Conservation (phyloP, 1,140 invertebrate species). For the Coelopa frigida region DNA sequence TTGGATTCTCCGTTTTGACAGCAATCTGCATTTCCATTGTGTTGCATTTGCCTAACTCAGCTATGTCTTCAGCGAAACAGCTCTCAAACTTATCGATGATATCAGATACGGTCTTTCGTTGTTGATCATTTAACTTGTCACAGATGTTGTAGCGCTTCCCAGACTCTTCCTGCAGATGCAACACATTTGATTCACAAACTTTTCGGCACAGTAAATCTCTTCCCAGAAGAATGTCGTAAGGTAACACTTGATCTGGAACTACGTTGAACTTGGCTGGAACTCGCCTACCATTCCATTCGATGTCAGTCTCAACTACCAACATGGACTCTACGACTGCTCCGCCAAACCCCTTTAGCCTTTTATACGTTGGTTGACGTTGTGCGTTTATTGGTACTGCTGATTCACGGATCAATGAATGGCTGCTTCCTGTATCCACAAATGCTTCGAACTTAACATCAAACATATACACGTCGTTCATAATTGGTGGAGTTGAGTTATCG, state of each 20-base stretch:
- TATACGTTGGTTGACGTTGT: not conserved
- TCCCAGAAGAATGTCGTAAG: not conserved
- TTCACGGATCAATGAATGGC: not conserved
- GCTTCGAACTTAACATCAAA: too few species aligned
- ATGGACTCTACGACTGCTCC: not conserved
- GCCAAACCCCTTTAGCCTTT: not conserved
- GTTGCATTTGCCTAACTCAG: constrained; percentile 1
- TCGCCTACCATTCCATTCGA: not conserved
- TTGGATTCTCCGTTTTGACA: constrained; percentile 11
- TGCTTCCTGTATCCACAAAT: not conserved
- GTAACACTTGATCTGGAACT: not conserved
- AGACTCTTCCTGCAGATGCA: too few species aligned
- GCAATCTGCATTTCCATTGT: not conserved
- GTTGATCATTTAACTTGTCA: not conserved
- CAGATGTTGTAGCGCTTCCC: too few species aligned
- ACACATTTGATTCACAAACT: too few species aligned
- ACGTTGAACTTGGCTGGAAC: not conserved
- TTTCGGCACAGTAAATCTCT: too few species aligned
- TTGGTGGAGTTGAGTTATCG: too few species aligned
- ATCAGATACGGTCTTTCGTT: not conserved
- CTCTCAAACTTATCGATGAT: not conserved
- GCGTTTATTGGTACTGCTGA: not conserved
- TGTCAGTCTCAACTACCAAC: not conserved
- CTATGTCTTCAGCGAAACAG: constrained; percentile 2
- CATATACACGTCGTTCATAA: too few species aligned